Evolutionary conservation across 2,888 invertebrate genomes (phyloP), one percentile per base, ranked within the genome.

Genomic region (Cheiracanthium punctorium): DNA sequence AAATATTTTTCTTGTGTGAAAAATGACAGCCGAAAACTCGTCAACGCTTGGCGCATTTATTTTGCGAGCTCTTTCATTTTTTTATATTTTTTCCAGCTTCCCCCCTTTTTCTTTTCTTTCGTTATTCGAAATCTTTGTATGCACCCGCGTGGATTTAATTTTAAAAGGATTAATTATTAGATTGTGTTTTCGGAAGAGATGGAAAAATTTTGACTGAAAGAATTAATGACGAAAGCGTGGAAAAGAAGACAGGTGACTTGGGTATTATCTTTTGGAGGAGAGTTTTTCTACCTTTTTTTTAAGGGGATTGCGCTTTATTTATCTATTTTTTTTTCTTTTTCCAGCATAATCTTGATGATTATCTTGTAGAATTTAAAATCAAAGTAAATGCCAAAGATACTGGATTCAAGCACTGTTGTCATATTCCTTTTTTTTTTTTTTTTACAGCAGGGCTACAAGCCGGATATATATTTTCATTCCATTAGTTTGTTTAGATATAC

Each of bases 101-200:
- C 17, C 10, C 41, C 10, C 41, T 0, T 29, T 20, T 43, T 20
- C 33, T n/a, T n/a, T n/a, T n/a, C n/a, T n/a, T n/a, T n/a, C 28
- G 8, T 64, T 8, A 28, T 12, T 20, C 33, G n/a, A 24, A n/a
- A 43, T 43, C 69, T 32, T n/a, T 28, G 17, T n/a, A 33, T 64
- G 30, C 32, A 5, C n/a, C 72, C 10, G 58, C 48, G 29, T 32
- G 43, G 52, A 29, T 82, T 75, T 81, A 76, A 82, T 82, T 76
- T 82, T 72, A 64, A 82, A 82, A 76, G 82, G 76, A 82, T 82
- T 82, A 82, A 82, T 82, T 82, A 76, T 82, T 76, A 67, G 76
- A 76, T 76, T 76, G 82, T 85, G 77, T 85, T 84, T 74, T 2
- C 20, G 30, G 29, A 41, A 65, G 37, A 29, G 67, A 37, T 30